Percentiles rank a stretch among this genome's conserved stretches.
Evolutionary conservation across 2,113 vertebrate species (phyloP).

Genomic region (Trachemys scripta): DNA sequence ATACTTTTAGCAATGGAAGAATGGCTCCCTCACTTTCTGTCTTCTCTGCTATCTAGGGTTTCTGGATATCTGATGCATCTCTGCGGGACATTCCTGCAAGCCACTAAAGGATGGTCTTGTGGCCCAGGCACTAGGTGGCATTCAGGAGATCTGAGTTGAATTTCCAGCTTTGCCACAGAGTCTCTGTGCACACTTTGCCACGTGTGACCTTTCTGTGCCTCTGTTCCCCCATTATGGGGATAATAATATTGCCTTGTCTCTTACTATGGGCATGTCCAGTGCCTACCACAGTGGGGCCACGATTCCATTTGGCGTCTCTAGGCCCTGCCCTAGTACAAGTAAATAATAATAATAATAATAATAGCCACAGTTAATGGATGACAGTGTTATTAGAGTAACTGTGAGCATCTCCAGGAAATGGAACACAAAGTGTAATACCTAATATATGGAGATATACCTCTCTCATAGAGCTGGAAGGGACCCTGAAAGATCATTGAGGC

Average conservation of each 20-base stretch:
- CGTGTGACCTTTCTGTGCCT: not conserved
- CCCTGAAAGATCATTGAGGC: too few relatives aligned
- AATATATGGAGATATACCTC: too few relatives aligned
- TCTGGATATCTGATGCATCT: not conserved
- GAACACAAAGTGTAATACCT: not conserved
- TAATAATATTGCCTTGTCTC: not conserved
- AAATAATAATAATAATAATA: not conserved
- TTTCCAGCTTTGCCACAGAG: not conserved
- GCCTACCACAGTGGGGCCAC: not conserved
- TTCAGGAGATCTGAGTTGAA: not conserved
- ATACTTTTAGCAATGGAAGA: not conserved
- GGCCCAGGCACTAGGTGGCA: accelerated
- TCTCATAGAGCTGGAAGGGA: too few relatives aligned
- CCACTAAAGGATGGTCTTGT: not conserved
- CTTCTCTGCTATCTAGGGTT: not conserved
- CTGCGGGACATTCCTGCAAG: not conserved
- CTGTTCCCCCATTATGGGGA: not conserved
- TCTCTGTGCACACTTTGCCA: not conserved
- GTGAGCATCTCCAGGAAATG: not conserved
- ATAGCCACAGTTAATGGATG: not conserved
- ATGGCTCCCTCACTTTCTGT: not conserved
- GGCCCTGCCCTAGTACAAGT: not conserved
- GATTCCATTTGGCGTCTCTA: not conserved
- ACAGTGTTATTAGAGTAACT: not conserved
- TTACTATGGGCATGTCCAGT: accelerated